These are phyloP conservation scores for Gryllus bimaculatus DNA, from an alignment of 1,140 invertebrate genomes.

Conservation along the genomic window DNA sequence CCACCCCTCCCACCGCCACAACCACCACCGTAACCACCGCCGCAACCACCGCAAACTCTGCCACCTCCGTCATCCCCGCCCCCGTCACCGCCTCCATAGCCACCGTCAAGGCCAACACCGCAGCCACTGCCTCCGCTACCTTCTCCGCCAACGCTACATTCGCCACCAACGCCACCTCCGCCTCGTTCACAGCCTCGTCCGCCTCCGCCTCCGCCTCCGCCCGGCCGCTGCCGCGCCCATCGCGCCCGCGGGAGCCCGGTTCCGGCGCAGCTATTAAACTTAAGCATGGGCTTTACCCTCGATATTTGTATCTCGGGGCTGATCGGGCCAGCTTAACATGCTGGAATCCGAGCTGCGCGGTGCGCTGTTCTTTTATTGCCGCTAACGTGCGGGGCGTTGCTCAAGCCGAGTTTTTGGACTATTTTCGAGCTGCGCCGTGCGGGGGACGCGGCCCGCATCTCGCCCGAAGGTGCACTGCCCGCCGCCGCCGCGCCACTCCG, in stretches of 20 bases:
- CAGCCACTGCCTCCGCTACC: neutral
- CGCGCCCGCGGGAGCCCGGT: neutral
- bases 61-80: no score
- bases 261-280: neutral
- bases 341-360: neutral
- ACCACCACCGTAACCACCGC: no score
- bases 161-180: neutral
- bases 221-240: neutral
- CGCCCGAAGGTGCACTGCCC: no score
- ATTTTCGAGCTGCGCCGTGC: neutral
- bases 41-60: no score
- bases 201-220: neutral
- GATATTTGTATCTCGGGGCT: conserved; percentile 1
- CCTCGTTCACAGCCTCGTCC: neutral
- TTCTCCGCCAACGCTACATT: no score
- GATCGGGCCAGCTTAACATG: neutral
- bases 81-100: no score
- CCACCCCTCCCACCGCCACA: no score
- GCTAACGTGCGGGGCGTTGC: neutral
- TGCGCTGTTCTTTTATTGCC: neutral
- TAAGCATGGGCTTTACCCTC: conserved; percentile 3
- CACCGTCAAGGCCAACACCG: neutral
- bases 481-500: no score
- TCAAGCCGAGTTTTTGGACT: neutral
- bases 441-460: no score